Evolutionary conservation across 2,113 vertebrate species (phyloP), one percentile per base, ranked within the genome.

Genomic region (Pterocles orientalis): DNA sequence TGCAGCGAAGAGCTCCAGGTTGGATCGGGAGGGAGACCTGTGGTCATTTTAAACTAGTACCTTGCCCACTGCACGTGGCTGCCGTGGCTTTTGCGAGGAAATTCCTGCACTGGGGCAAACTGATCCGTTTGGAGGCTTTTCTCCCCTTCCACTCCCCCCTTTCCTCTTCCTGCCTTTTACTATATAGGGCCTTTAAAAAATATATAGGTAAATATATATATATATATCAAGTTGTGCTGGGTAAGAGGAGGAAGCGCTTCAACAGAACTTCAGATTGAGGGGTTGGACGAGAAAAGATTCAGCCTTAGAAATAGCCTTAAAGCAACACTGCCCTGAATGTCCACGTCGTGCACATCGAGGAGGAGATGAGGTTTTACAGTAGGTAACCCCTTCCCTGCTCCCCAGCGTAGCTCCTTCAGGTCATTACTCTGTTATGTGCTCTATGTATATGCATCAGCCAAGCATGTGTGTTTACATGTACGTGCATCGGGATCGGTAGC

Each of bases 231-330:
- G 79, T 88, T 85, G 58, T 92, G 66, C 84, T 94, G 92, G 91
- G 78, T 93, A 85, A 89, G 73, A 90, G 79, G 60, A 95, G 89
- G 85, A 96, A 51, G 64, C 88, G 69, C 88, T 88, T 93, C 86
- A 86, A 81, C 57, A 94, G 61, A 94, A 66, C 69, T 90, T 92
- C 4, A 8, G 47, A 53, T 66, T 71, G 66, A 93, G 54, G 18
- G 84, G 68, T 70, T 82, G 75, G 56, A 86, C 73, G 81, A 82
- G 65, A 57, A 85, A 81, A 71, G 88, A 86, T 94, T 94, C 88
- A 97, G 95, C 95, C 96, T 94, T 95, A 96, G 96, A 96, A 96
- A 94, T 12, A 97, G 96, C 96, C 97, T 97, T 97, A 97, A 97
- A 97, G 93, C 79, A 94, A 96, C 96, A 96, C 96, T 97, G 95